These are phyloP conservation scores for Camptogramma bilineatum DNA, from an alignment of 2,888 invertebrate species.

Conservation along the genomic window DNA sequence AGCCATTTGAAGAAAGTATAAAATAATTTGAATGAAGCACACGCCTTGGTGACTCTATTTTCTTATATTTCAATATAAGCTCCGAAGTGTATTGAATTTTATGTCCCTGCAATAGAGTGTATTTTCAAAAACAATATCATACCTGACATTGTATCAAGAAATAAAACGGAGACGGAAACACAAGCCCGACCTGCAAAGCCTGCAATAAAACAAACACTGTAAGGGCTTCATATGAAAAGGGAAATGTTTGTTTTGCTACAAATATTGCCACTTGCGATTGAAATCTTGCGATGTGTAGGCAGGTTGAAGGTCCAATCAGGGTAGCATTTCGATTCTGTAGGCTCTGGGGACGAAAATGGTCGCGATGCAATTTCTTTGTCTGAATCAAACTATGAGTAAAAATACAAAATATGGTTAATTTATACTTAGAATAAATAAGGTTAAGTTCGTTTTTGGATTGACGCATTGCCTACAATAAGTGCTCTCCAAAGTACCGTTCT, in stretches of 20 bases:
- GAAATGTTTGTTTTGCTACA: conserved; percentile 58
- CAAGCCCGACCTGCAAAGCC: conserved; percentile 38
- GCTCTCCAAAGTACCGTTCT: no score
- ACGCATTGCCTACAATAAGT: no score
- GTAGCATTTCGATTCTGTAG: no score
- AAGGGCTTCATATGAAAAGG: conserved; percentile 58
- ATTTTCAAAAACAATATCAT: conserved; percentile 16
- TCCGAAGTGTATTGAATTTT: background rate
- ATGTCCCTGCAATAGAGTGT: conserved; percentile 2
- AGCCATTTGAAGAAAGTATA: background rate
- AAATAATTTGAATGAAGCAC: background rate
- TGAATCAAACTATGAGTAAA: no score
- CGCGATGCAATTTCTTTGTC: no score
- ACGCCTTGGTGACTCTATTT: background rate
- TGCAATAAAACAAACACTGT: conserved; percentile 40
- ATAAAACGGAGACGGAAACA: conserved; percentile 40
- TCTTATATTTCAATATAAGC: no score
- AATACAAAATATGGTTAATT: no score
- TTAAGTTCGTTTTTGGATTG: no score
- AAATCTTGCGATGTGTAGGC: conserved; percentile 43
- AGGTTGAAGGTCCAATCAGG: background rate
- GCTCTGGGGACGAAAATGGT: no score
- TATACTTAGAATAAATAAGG: no score
- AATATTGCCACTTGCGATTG: conserved; percentile 60
- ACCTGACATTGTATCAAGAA: conserved; percentile 36